These are phyloP conservation scores for Antennarius striatus DNA, from an alignment of 2,113 vertebrate genomes.

Conservation along the genomic window DNA sequence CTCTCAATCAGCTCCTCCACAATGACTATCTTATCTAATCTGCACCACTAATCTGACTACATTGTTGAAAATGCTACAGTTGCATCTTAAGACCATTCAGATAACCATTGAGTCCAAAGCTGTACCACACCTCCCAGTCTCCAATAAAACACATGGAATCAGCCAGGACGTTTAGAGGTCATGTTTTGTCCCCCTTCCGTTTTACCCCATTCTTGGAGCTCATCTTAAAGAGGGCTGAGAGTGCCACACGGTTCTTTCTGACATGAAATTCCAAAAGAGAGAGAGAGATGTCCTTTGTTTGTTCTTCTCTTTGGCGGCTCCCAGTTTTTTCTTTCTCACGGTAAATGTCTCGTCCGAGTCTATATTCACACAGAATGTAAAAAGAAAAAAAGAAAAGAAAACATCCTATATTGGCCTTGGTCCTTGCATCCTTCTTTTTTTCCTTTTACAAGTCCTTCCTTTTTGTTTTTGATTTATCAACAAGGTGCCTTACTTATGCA, in stretches of 20 bases:
- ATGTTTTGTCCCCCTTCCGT: constrained; percentile 51
- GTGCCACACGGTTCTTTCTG: constrained; percentile 54
- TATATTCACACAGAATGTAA: constrained; percentile 72
- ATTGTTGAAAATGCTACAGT: constrained; percentile 81
- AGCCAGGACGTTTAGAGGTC: constrained; percentile 67
- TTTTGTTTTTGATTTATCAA: constrained; percentile 78
- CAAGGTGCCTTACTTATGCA: constrained; percentile 90
- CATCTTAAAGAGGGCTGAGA: constrained; percentile 58
- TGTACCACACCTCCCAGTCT: constrained; percentile 29
- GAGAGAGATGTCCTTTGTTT: constrained; percentile 50
- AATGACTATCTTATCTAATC: constrained; percentile 68
- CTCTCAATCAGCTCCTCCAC: constrained; percentile 57
- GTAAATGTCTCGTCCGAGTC: constrained; percentile 67
- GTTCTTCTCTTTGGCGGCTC: constrained; percentile 62
- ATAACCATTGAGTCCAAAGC: constrained; percentile 64
- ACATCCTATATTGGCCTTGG: constrained; percentile 59
- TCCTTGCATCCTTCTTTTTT: constrained; percentile 67
- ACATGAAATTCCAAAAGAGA: constrained; percentile 68
- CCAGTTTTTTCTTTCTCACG: constrained; percentile 57
- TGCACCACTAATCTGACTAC: constrained; percentile 74
- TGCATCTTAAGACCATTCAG: constrained; percentile 76
- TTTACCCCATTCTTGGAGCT: constrained; percentile 53
- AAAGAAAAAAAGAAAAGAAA: constrained; percentile 46
- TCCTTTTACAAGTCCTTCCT: constrained; percentile 71
- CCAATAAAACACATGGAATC: constrained; percentile 54